Percentiles rank a stretch among this genome's conserved stretches.
These are phyloP conservation scores for Lasioglossum villosulum DNA, from an alignment of 2,888 invertebrate species.

Conservation along the genomic window DNA sequence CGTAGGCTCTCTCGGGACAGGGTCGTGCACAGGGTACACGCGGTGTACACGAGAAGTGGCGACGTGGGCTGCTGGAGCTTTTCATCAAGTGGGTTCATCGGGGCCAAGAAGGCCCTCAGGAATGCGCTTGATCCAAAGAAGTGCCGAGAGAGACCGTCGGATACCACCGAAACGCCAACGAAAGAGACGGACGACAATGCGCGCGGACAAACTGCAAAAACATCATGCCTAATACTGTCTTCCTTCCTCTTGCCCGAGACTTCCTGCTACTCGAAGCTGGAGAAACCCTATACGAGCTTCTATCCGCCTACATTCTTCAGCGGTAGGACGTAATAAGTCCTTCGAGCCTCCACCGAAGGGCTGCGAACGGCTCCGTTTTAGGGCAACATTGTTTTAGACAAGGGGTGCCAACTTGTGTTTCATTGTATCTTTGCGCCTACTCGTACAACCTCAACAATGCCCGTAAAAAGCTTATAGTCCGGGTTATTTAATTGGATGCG, in stretches of 20 bases:
- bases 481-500: neutral
- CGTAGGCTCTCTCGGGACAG: constrained; percentile 62
- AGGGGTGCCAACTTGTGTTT: no score
- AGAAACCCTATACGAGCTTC: neutral
- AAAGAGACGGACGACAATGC: constrained; percentile 37
- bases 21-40: constrained; percentile 56
- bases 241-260: constrained; percentile 39
- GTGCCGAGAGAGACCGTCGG: constrained; percentile 66
- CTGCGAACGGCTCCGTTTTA: no score
- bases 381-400: constrained; percentile 38
- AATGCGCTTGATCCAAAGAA: constrained; percentile 75
- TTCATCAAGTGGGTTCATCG: constrained; percentile 83
- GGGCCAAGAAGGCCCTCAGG: constrained; percentile 76
- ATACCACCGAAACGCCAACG: constrained; percentile 61
- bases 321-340: neutral
- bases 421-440: no score
- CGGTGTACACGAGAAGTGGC: constrained; percentile 57
- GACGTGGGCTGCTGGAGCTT: constrained; percentile 75
- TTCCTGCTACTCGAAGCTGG: constrained; percentile 26
- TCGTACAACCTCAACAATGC: no score
- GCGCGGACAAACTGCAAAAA: constrained; percentile 72
- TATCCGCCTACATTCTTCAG: neutral
- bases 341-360: neutral
- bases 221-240: constrained; percentile 67
- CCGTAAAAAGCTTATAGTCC: no score